Base-by-base conservation (phyloP, 2,797 vertebrate genomes). In the Coregonus sp. region DNA sequence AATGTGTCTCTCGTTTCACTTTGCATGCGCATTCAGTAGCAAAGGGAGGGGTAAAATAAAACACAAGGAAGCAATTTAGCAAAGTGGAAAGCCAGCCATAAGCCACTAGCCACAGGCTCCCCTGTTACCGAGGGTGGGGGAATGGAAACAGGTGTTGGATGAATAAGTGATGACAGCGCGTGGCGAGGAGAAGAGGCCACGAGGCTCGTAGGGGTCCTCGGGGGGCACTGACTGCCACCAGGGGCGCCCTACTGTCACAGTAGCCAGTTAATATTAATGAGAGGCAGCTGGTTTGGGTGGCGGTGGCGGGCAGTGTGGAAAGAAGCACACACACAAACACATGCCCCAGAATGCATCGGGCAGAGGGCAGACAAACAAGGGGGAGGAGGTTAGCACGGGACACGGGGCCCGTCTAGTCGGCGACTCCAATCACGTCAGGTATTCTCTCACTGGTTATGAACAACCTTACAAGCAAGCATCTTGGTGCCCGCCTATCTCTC, bases 131-230 rank as follows among this genome's bases (percentile, higher is more conserved):
- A 76, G 12, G 29, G 29, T 20, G 37, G 15, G 52, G 56, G 74
- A 47, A 47, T 47, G 40, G 9, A 47, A 47, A 47, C 86, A 90
- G 86, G 82, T 87, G 82, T 78, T 74, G 72, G 71, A 81, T 87
- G 78, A 89, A 91, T 89, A 89, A 90, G 79, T 86, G 82, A 90
- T 81, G 78, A 75, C 54, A 35, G 78, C 40, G 72, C 74, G 56
- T 81, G 73, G 76, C 75, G 72, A 83, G 83, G 77, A 82, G 81
- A 51, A 70, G 77, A 80, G 63, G 61, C 72, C 66, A 65, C 63
- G 18, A 54, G 70, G 54, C 71, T 72, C 75, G 5, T 33, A 12
- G 7, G 56, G 59, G 16, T 51, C 70, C 31, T 2, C 9, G 78
- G 70, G 63, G 51, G 52, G 47, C 51, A 70, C 29, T 5, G 63